Percentiles rank a stretch among this genome's conserved stretches.
These are phyloP conservation scores for Netelia inedita DNA, from an alignment of 2,888 invertebrate species.

Conservation along the genomic window DNA sequence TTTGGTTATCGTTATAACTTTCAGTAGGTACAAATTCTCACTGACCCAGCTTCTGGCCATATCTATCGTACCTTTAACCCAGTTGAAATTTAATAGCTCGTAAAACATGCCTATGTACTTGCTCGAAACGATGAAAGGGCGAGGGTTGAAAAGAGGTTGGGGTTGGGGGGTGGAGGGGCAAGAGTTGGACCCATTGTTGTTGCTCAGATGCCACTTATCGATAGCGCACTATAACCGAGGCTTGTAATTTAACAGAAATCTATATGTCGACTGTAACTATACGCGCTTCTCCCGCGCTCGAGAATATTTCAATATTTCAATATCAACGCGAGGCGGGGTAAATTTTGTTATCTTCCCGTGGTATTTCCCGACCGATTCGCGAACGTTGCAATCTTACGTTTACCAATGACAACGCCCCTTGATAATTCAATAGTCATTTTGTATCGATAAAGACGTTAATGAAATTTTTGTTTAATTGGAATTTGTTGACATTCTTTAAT, in stretches of 20 bases:
- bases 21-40: neutral
- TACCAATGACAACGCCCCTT: neutral
- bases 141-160: neutral
- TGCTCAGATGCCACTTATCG: constrained; percentile 67
- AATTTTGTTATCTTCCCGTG: neutral
- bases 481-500: no score
- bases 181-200: constrained; percentile 72
- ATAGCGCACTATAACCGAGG: constrained; percentile 61
- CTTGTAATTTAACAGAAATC: constrained; percentile 4
- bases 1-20: neutral
- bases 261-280: constrained; percentile 1
- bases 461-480: neutral
- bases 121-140: neutral
- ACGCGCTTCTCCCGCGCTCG: neutral
- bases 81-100: constrained; percentile 76
- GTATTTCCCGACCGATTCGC: neutral
- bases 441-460: neutral
- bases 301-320: neutral
- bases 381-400: neutral
- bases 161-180: neutral
- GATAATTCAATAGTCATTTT: neutral
- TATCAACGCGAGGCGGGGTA: neutral
- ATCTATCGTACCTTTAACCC: constrained; percentile 77
- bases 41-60: constrained; percentile 1
- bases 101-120: constrained; percentile 60